Evolutionary conservation across 2,888 invertebrate genomes (phyloP).

Genomic region (Rhingia rostrata): DNA sequence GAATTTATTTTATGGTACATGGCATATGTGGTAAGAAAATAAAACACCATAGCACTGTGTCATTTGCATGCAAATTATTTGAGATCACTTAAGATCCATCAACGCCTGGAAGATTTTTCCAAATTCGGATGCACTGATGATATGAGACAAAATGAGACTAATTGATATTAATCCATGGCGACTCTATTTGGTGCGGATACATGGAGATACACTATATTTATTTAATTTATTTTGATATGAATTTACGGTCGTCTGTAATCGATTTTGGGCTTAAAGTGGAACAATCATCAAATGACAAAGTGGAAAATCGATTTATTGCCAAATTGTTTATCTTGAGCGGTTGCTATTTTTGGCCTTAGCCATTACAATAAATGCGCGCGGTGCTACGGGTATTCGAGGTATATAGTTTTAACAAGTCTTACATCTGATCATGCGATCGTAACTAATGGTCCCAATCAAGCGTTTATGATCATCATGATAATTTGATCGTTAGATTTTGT

Average conservation of each 20-base stretch:
- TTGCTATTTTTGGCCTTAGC: slow-evolving; percentile 15
- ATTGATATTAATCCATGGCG: slow-evolving; percentile 48
- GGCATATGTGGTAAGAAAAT: not conserved
- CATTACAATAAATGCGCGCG: slow-evolving; percentile 4
- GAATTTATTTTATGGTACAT: slow-evolving; percentile 49
- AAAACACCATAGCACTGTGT: not conserved
- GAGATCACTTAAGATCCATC: slow-evolving; percentile 48
- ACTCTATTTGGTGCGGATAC: slow-evolving; percentile 37
- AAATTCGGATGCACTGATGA: slow-evolving; percentile 28
- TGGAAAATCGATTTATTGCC: slow-evolving; percentile 46
- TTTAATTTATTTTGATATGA: slow-evolving; percentile 61
- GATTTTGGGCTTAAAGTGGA: slow-evolving; percentile 54
- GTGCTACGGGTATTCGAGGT: slow-evolving; percentile 9
- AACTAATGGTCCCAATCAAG: slow-evolving; percentile 7
- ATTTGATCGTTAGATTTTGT: slow-evolving; percentile 3
- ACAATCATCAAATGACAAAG: slow-evolving; percentile 34
- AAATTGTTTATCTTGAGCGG: slow-evolving; percentile 33
- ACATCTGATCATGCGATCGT: slow-evolving; percentile 24
- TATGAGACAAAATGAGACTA: slow-evolving; percentile 32
- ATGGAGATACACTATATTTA: slow-evolving; percentile 36
- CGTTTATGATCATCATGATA: slow-evolving; percentile 19
- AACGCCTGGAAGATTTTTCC: slow-evolving; percentile 32
- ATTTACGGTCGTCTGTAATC: slow-evolving; percentile 70
- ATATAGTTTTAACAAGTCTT: slow-evolving; percentile 15
- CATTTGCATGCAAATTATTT: slow-evolving; percentile 62